phyloP scores from a whole-genome alignment of 2,797 vertebrate genomes.

The Tolypeutes matacus region DNA sequence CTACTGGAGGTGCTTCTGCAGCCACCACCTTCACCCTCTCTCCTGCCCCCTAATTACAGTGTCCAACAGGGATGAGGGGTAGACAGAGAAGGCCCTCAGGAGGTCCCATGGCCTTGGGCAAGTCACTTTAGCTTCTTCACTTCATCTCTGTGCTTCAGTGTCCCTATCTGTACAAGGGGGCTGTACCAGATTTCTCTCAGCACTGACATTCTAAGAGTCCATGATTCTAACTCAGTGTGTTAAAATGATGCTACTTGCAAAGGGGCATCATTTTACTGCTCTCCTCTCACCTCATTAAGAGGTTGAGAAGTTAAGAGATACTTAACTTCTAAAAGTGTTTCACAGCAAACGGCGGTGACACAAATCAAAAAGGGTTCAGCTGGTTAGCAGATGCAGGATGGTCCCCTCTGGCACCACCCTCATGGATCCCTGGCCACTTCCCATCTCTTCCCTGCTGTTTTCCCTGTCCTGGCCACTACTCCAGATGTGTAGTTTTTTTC shows the following conservation, averaged over 20 bases:
- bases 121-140: not conserved
- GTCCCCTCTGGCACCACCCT: not conserved
- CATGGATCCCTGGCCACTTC: not conserved
- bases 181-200: rapidly evolving
- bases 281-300: not conserved
- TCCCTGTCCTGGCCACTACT: not conserved
- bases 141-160: not conserved
- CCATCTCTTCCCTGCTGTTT: not conserved
- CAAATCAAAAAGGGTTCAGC: not conserved
- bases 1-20: not conserved
- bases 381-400: not conserved
- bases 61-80: not conserved
- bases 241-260: not conserved
- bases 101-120: not conserved
- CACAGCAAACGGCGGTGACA: not conserved
- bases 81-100: not conserved
- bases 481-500: not conserved
- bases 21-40: not conserved
- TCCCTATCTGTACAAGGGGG: not conserved
- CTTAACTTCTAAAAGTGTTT: not conserved
- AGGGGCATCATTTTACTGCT: not conserved
- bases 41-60: not conserved
- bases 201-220: not conserved
- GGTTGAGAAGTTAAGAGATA: not conserved
- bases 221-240: not conserved